These are phyloP conservation scores for Garra rufa DNA, from an alignment of 2,113 vertebrate genomes.

Conservation along the genomic window DNA sequence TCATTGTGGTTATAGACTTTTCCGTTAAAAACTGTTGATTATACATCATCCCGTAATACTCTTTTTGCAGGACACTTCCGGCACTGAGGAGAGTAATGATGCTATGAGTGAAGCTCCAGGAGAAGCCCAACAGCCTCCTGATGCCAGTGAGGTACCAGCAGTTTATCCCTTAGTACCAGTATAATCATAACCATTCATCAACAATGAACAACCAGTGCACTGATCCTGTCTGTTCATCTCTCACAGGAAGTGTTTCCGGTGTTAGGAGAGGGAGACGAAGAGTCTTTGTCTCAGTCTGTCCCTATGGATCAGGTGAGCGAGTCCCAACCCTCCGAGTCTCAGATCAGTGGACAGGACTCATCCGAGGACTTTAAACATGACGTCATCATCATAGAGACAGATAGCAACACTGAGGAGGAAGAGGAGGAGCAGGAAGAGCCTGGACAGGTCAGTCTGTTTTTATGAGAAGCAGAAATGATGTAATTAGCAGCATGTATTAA, in stretches of 20 bases:
- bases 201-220: neutral
- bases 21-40: neutral
- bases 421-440: slow-evolving; percentile 83
- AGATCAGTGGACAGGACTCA: slow-evolving; percentile 73
- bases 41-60: neutral
- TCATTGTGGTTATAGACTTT: neutral
- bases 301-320: slow-evolving; percentile 80
- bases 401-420: slow-evolving; percentile 87
- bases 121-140: slow-evolving; percentile 81
- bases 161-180: neutral
- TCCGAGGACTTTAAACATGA: slow-evolving; percentile 81
- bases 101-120: slow-evolving; percentile 77
- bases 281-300: slow-evolving; percentile 81
- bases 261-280: slow-evolving; percentile 69
- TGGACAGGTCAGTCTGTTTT: slow-evolving; percentile 61
- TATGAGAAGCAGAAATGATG: neutral
- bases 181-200: neutral
- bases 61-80: slow-evolving; percentile 78
- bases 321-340: slow-evolving; percentile 78
- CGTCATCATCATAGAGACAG: slow-evolving; percentile 91
- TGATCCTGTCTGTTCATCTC: neutral
- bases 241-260: slow-evolving; percentile 75
- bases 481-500: neutral
- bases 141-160: slow-evolving; percentile 80
- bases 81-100: slow-evolving; percentile 81